Conservation (phyloP, 1,140 invertebrate species). For the Brachionus plicatilis region DNA sequence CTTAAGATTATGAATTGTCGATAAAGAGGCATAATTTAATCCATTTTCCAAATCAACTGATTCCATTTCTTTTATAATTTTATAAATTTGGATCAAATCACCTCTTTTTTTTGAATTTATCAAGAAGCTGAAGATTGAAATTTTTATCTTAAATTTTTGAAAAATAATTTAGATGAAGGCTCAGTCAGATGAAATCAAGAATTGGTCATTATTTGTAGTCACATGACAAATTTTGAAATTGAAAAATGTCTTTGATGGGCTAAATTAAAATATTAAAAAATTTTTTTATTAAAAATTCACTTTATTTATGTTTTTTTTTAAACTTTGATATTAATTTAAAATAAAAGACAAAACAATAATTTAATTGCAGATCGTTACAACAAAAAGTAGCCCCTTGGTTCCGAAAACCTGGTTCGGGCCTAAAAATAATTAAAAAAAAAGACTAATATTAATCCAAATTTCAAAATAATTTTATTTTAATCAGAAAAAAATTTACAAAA, state of each 20-base stretch:
- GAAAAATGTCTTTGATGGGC: too few relatives aligned
- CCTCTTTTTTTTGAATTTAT: too few relatives aligned
- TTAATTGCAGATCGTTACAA: not conserved
- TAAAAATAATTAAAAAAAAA: not conserved
- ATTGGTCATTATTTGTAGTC: too few relatives aligned
- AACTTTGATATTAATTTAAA: not conserved
- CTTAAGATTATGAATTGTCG: too few relatives aligned
- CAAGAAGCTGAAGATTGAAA: too few relatives aligned
- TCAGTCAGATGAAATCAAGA: too few relatives aligned
- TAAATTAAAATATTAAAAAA: not conserved
- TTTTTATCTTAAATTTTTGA: too few relatives aligned
- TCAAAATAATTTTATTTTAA: not conserved
- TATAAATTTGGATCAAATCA: too few relatives aligned
- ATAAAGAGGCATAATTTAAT: too few relatives aligned
- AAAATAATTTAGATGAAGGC: too few relatives aligned
- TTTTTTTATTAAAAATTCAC: not conserved
- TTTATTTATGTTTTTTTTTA: not conserved
- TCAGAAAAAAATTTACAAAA: slow-evolving; percentile 3
- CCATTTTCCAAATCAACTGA: too few relatives aligned
- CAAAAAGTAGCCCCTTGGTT: not conserved
- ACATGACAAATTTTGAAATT: not conserved
- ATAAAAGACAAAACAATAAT: not conserved
- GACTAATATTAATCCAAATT: not conserved
- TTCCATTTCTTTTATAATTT: too few relatives aligned
- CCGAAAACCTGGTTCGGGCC: not conserved